phyloP scores from a whole-genome alignment of 2,888 invertebrate genomes.

The Rhorus exstirpatorius region DNA sequence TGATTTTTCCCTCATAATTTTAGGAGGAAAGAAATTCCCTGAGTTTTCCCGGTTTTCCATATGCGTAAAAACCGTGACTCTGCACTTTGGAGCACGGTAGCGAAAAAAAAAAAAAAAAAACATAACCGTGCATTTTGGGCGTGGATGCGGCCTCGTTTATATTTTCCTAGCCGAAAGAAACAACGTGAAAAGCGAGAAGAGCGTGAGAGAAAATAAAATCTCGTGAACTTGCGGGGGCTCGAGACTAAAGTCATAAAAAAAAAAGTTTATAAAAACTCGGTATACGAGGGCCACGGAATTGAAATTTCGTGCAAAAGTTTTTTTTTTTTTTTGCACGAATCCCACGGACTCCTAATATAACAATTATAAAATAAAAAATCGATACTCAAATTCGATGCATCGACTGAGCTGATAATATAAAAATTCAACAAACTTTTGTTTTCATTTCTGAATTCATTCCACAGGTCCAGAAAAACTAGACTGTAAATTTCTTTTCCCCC shows the following conservation, averaged over 20 bases:
- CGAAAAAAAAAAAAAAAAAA: no score
- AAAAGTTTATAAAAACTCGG: conserved; percentile 62
- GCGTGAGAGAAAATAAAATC: conserved; percentile 20
- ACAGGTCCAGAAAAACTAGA: no score
- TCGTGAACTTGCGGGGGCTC: conserved; percentile 31
- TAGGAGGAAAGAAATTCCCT: no score
- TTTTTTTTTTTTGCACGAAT: conserved; percentile 5
- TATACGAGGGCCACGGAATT: conserved; percentile 51
- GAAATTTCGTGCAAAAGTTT: conserved; percentile 59
- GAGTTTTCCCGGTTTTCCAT: no score
- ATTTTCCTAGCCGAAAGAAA: conserved; percentile 52
- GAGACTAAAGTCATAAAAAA: conserved; percentile 57
- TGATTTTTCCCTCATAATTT: no score
- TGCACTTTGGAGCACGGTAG: conserved; percentile 27
- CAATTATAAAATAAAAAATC: no score
- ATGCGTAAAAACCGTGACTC: no score
- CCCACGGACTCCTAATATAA: neutral
- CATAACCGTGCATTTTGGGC: conserved; percentile 37
- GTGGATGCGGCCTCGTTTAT: conserved; percentile 43
- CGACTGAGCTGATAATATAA: no score
- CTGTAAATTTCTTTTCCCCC: no score
- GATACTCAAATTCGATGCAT: no score
- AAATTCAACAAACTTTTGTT: no score
- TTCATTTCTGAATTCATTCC: no score
- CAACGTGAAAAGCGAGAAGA: conserved; percentile 55